These are phyloP conservation scores for Melanophora roralis DNA, from an alignment of 2,888 invertebrate species.

Conservation along the genomic window DNA sequence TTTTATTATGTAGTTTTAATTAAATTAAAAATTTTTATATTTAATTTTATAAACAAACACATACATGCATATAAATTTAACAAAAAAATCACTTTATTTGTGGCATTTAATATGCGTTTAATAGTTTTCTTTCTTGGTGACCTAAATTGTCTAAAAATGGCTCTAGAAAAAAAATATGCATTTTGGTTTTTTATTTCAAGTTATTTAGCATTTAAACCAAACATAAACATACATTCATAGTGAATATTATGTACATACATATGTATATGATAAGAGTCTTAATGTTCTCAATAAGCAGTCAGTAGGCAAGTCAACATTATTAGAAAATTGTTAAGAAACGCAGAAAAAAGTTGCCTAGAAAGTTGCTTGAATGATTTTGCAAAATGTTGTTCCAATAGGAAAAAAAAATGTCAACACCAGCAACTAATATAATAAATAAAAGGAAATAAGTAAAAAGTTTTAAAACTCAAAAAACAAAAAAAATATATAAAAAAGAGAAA, in stretches of 20 bases:
- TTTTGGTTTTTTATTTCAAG: neutral
- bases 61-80: too few species aligned
- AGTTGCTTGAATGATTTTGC: neutral
- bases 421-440: too few species aligned
- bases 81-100: too few species aligned
- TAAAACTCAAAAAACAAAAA: too few species aligned
- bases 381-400: too few species aligned
- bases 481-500: too few species aligned
- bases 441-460: too few species aligned
- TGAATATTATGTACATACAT: too few species aligned
- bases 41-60: too few species aligned
- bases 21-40: too few species aligned
- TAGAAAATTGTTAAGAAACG: neutral
- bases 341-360: neutral
- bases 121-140: conserved; percentile 53
- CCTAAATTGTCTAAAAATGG: conserved; percentile 43
- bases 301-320: neutral
- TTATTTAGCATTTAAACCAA: neutral
- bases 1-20: neutral
- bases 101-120: conserved; percentile 33
- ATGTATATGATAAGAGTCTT: neutral
- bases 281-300: conserved; percentile 8
- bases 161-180: neutral
- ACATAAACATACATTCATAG: neutral
- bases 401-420: too few species aligned